phyloP scores from a whole-genome alignment of 2,888 invertebrate species.

The Arge pagana region DNA sequence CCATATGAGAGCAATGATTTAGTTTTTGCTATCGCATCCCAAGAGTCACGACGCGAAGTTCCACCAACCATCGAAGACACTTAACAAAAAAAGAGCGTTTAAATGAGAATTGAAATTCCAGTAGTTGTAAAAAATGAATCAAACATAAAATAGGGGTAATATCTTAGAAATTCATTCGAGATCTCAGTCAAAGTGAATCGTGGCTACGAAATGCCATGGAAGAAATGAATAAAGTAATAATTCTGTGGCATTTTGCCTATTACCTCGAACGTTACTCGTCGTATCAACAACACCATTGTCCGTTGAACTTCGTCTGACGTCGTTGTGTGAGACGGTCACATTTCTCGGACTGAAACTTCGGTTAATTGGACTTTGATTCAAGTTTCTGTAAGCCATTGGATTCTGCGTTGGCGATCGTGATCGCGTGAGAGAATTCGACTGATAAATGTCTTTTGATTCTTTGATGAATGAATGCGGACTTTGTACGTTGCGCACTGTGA shows the following conservation, averaged over 20 bases:
- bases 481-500: constrained; percentile 25
- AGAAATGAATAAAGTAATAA: too few relatives aligned
- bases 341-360: constrained; percentile 47
- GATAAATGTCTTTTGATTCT: constrained; percentile 48
- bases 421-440: constrained; percentile 44
- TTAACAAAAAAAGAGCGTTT: constrained; percentile 37
- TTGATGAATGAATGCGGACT: constrained; percentile 42
- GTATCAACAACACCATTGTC: constrained; percentile 53
- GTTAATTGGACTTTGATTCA: constrained; percentile 45
- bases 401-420: constrained; percentile 46
- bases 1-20: constrained; percentile 73
- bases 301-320: constrained; percentile 41
- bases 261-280: constrained; percentile 53
- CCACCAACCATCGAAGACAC: constrained; percentile 66
- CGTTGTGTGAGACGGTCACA: too few relatives aligned
- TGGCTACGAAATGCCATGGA: too few relatives aligned
- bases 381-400: constrained; percentile 43
- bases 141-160: not conserved
- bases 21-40: constrained; percentile 83
- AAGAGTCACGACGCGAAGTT: constrained; percentile 71
- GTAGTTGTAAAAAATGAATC: not conserved
- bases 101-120: not conserved
- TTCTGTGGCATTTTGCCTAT: too few relatives aligned
- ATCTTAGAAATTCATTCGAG: not conserved
- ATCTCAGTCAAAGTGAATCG: too few relatives aligned